These are phyloP conservation scores for Paramuricea clavata DNA, from an alignment of 92 coral and sea anemone species.

Conservation along the genomic window DNA sequence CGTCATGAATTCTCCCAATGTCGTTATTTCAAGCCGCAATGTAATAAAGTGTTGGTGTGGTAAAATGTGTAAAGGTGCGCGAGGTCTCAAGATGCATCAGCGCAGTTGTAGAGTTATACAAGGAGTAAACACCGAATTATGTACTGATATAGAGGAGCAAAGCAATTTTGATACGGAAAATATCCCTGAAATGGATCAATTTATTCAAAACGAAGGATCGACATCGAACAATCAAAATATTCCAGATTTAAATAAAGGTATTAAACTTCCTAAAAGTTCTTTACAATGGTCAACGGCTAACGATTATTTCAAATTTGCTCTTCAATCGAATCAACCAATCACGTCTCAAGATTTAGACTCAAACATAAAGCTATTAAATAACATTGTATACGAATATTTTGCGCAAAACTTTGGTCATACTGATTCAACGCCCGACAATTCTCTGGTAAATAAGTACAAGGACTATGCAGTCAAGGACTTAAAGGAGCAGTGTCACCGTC, in stretches of 20 bases:
- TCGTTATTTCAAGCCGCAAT: background rate
- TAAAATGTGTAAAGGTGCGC: slow-evolving; percentile 30
- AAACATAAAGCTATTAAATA: slow-evolving; percentile 28
- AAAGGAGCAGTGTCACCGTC: too few species aligned
- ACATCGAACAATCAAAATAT: background rate
- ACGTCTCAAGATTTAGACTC: slow-evolving; percentile 25
- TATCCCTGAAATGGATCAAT: too few species aligned
- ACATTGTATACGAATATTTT: slow-evolving; percentile 29
- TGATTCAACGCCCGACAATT: background rate
- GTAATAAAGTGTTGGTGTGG: slow-evolving; percentile 40
- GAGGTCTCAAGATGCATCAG: slow-evolving; percentile 41
- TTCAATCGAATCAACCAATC: slow-evolving; percentile 17
- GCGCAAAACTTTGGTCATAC: slow-evolving; percentile 10
- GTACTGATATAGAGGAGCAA: slow-evolving; percentile 8
- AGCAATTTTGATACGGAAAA: too few species aligned
- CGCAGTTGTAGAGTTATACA: slow-evolving; percentile 18
- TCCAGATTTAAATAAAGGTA: slow-evolving; percentile 7
- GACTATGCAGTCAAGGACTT: slow-evolving; percentile 21
- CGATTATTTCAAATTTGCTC: background rate
- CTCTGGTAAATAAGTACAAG: background rate
- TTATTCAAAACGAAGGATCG: too few species aligned
- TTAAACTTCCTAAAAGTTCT: background rate
- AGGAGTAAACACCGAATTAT: background rate
- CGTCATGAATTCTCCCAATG: background rate
- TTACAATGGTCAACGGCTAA: slow-evolving; percentile 14